Percentiles rank a stretch among this genome's conserved stretches.
Conservation (phyloP, 2,113 vertebrate genomes). For the Zosterops pallidus region DNA sequence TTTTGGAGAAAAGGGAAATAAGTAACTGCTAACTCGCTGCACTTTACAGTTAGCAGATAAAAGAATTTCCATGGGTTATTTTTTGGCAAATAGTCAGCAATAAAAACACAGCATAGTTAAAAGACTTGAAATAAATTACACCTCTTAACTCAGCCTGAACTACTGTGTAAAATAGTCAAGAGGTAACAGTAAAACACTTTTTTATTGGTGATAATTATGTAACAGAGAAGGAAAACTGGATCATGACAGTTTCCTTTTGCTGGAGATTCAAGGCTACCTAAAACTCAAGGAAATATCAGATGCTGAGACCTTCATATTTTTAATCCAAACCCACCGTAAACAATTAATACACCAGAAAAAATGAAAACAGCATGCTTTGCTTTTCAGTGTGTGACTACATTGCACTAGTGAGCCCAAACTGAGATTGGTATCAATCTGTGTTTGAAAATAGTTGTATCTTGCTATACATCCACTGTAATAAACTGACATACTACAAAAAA, state of each 20-base stretch:
- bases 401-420: neutral
- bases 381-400: neutral
- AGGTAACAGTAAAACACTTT: slow-evolving; percentile 5
- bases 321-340: neutral
- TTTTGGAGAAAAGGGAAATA: slow-evolving; percentile 52
- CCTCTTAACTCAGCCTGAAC: slow-evolving; percentile 20
- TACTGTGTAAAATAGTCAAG: slow-evolving; percentile 31
- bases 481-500: neutral
- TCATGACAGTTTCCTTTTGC: neutral
- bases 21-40: slow-evolving; percentile 34
- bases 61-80: slow-evolving; percentile 44
- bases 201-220: neutral
- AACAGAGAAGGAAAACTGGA: neutral
- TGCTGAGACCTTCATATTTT: neutral
- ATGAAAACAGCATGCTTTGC: neutral
- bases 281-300: neutral
- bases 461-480: neutral
- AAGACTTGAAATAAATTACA: slow-evolving; percentile 44
- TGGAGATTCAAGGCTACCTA: neutral
- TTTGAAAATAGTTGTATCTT: neutral
- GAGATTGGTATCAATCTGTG: neutral
- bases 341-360: neutral
- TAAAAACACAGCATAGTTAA: slow-evolving; percentile 6
- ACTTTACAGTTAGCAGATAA: slow-evolving; percentile 50
- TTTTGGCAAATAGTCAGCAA: slow-evolving; percentile 51